Percentiles rank a stretch among this genome's conserved stretches.
Evolutionary conservation across 2,113 vertebrate species (phyloP).

Genomic region (Strix uralensis): DNA sequence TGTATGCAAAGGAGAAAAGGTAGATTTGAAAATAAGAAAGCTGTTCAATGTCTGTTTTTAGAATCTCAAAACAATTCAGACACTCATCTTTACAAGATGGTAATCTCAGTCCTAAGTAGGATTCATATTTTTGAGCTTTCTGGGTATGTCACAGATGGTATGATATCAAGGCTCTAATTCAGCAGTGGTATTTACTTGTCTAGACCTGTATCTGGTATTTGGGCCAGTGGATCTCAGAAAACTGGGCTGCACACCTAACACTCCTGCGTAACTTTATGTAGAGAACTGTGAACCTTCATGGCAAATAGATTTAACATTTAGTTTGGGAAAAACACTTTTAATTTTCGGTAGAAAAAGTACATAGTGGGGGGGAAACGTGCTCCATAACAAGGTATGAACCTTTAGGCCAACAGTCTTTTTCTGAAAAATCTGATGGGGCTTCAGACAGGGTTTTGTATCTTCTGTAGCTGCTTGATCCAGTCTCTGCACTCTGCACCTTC

Average conservation of each 20-base stretch:
- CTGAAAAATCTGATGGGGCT: background rate
- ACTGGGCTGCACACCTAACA: background rate
- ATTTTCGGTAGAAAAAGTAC: background rate
- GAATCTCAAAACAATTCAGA: background rate
- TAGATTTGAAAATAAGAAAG: constrained; percentile 24
- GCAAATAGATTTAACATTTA: background rate
- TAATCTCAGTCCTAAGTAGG: background rate
- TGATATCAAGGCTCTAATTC: background rate
- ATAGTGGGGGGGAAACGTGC: background rate
- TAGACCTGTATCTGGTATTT: background rate
- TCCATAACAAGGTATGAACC: background rate
- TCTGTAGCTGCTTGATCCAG: accelerated
- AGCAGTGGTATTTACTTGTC: background rate
- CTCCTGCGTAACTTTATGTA: background rate
- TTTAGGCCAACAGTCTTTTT: background rate
- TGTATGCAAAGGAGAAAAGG: background rate
- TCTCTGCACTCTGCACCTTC: background rate
- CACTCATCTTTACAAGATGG: background rate
- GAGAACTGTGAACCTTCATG: background rate
- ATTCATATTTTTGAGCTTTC: background rate
- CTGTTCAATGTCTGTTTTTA: background rate
- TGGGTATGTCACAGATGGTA: background rate
- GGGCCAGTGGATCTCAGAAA: background rate
- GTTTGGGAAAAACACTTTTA: background rate
- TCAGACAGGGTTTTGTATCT: background rate